phyloP scores from a whole-genome alignment of 2,113 vertebrate species.

The Hemiscyllium ocellatum region DNA sequence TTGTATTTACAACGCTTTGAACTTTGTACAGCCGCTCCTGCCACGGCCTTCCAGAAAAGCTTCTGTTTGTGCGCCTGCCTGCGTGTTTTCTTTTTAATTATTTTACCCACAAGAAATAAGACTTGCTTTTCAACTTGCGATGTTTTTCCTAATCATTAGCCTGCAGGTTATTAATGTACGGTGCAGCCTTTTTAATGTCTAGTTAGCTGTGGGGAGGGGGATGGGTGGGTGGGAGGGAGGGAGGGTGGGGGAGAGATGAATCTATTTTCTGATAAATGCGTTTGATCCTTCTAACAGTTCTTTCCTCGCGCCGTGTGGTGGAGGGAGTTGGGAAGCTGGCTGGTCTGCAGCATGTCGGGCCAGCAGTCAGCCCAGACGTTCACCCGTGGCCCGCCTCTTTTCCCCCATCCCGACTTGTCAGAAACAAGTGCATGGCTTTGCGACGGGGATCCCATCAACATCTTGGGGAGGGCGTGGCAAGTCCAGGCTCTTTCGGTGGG shows the following conservation, averaged over 20 bases:
- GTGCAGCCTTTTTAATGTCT: conserved; percentile 26
- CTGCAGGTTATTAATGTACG: background rate
- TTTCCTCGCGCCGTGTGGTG: background rate
- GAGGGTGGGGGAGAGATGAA: background rate
- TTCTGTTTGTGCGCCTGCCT: conserved; percentile 35
- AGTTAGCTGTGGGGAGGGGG: background rate
- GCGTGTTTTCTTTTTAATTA: conserved; percentile 39
- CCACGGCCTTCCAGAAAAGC: conserved; percentile 25
- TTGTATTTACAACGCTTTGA: background rate
- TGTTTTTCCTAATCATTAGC: background rate
- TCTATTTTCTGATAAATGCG: background rate
- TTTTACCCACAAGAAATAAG: conserved; percentile 34
- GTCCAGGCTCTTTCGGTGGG: background rate
- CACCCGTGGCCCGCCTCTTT: too few species aligned
- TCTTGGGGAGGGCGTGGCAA: background rate
- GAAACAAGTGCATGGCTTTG: background rate
- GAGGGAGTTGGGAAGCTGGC: background rate
- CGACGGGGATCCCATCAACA: background rate
- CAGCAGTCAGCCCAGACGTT: background rate
- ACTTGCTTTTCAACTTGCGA: background rate
- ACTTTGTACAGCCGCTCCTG: conserved; percentile 38
- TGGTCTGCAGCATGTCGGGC: background rate
- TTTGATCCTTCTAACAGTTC: background rate
- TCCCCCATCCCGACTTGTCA: background rate
- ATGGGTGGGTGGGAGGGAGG: background rate